Conservation (phyloP, 2,113 vertebrate genomes). For the Forbesichthys agassizii region DNA sequence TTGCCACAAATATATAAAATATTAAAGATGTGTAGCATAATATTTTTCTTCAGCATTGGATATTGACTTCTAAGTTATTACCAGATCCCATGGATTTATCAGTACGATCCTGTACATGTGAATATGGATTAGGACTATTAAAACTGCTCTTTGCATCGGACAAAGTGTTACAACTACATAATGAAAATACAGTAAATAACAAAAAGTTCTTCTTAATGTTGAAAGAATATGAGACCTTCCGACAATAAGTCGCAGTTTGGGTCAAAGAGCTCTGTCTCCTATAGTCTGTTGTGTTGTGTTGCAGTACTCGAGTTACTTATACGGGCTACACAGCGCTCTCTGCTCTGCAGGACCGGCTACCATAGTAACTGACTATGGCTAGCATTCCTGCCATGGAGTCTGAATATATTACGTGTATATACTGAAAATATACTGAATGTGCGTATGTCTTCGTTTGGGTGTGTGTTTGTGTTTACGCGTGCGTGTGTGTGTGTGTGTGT, state of each 20-base stretch:
- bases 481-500: not conserved
- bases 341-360: slow-evolving; percentile 32
- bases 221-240: no score
- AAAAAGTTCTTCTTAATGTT: no score
- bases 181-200: no score
- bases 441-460: not conserved
- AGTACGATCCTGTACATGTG: no score
- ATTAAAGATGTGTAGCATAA: slow-evolving; percentile 23
- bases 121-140: no score
- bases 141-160: no score
- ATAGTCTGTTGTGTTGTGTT: not conserved
- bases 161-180: no score
- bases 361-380: slow-evolving; percentile 58
- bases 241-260: no score
- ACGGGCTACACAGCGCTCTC: slow-evolving; percentile 13
- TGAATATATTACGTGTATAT: not conserved
- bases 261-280: no score
- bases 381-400: slow-evolving; percentile 14
- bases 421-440: not conserved
- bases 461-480: not conserved
- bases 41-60: not conserved
- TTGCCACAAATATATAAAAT: not conserved
- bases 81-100: no score
- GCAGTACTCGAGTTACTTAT: slow-evolving; percentile 31
- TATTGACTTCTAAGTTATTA: not conserved